Conservation (phyloP, 2,797 vertebrate genomes). For the Arnoldichthys spilopterus region DNA sequence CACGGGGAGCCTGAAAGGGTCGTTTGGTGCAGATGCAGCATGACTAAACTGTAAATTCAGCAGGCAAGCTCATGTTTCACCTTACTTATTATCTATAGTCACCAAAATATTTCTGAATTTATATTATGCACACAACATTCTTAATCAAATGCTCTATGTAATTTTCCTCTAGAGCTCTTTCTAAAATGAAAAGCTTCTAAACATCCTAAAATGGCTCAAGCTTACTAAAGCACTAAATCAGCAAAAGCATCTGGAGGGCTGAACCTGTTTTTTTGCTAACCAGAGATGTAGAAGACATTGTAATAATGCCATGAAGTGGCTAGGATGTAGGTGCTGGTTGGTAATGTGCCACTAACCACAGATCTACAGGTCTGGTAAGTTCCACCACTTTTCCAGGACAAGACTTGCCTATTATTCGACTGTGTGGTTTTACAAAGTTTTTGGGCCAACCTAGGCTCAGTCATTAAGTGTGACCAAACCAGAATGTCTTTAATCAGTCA, state of each 20-base stretch:
- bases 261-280: conserved; percentile 63
- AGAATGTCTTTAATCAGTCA: conserved; percentile 77
- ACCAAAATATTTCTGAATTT: conserved; percentile 56
- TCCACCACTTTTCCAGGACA: background rate
- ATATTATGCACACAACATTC: conserved; percentile 28
- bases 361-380: background rate
- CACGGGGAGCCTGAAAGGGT: conserved; percentile 46
- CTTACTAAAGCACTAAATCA: conserved; percentile 48
- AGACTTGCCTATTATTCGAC: background rate
- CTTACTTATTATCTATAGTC: conserved; percentile 59
- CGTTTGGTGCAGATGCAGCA: conserved; percentile 52
- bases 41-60: conserved; percentile 57
- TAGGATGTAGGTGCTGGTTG: conserved; percentile 3
- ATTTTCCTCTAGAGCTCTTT: conserved; percentile 8
- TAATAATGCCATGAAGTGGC: conserved; percentile 54
- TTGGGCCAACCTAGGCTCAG: conserved; percentile 56
- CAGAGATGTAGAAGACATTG: conserved; percentile 63
- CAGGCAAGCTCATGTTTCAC: conserved; percentile 44
- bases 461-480: conserved; percentile 75
- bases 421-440: conserved; percentile 62
- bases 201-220: conserved; percentile 11
- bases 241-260: conserved; percentile 56
- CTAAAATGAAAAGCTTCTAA: conserved; percentile 14
- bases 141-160: conserved; percentile 4
- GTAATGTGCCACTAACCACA: background rate